Base-by-base conservation (phyloP, 2,888 invertebrate species). In the Tipula helvola region DNA sequence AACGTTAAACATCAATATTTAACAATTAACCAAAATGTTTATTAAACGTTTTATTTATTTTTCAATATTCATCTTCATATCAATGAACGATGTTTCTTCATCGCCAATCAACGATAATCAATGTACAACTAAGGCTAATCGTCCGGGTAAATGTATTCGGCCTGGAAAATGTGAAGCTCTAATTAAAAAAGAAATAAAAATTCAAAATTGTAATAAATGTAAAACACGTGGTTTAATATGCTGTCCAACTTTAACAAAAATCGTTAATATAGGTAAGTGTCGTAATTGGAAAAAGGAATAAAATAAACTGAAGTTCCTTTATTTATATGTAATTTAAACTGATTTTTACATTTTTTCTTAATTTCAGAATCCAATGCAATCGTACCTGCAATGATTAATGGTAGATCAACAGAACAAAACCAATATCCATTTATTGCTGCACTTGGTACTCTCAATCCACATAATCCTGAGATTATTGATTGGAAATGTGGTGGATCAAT, bases 401-500 rank as follows among this genome's bases (percentile, higher is more conserved):
- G 52, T 16, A 5, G 0, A 39, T 39, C 39, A 1, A 39, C 8
- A 52, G 2, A 5, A 16, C 7, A 52, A 16, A 52, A 52, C 5
- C 16, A 52, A 7, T 52, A 16, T 16, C 7, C 52, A 16, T 52
- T 52, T 52, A 52, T 52, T 16, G 52, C 16, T 2, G 52, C 52
- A 16, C 16, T 52, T 18, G 16, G 7, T 39, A 39, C 39, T 28
- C 12, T n/a, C 13, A 47, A 47, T 41, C 2, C 41, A 41, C 3
- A 47, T 52, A 5, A 44, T 44, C 10, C 44, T 10, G 44, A 10
- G 3, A 44, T 10, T 39, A 39, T 90, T 10, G 89, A 90, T n/a
- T 91, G 90, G 88, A 90, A 90, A 88, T 91, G 91, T 86, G 91
- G 91, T 39, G 39, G 7, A 18, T 90, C 90, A 87, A 88, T 91